Evolutionary conservation across 2,888 invertebrate genomes (phyloP).

Genomic region (Pegoplata infirma): DNA sequence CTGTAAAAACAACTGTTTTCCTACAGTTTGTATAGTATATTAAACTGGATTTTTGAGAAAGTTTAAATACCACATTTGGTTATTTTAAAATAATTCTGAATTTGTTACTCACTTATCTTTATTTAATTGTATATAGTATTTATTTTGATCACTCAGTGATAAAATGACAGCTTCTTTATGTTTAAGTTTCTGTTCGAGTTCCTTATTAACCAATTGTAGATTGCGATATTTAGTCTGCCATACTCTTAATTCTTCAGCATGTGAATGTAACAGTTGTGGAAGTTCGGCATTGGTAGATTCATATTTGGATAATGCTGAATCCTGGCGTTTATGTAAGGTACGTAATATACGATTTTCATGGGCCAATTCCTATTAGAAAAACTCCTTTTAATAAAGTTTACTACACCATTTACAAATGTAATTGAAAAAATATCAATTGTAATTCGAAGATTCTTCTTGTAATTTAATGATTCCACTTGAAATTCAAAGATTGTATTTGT

Average conservation of each 20-base stretch:
- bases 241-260: constrained; percentile 87
- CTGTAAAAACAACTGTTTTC: too few species aligned
- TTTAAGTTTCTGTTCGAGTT: constrained; percentile 83
- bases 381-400: neutral
- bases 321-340: constrained; percentile 88
- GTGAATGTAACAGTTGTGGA: constrained; percentile 85
- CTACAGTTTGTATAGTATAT: too few species aligned
- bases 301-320: constrained; percentile 85
- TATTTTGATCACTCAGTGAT: constrained; percentile 84
- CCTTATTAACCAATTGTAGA: constrained; percentile 82
- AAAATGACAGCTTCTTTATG: constrained; percentile 84
- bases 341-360: constrained; percentile 88
- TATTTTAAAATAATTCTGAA: too few species aligned
- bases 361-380: constrained; percentile 80
- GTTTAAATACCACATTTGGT: too few species aligned
- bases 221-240: constrained; percentile 85
- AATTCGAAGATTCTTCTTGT: too few species aligned
- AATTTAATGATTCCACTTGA: too few species aligned
- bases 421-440: too few species aligned
- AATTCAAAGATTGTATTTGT: too few species aligned
- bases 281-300: constrained; percentile 89
- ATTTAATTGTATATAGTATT: constrained; percentile 84
- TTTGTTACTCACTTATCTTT: constrained; percentile 82
- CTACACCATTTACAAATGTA: too few species aligned
- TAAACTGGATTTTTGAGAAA: too few species aligned